These are phyloP conservation scores for Rhyacophila brunnea DNA, from an alignment of 1,140 invertebrate species.

Conservation along the genomic window DNA sequence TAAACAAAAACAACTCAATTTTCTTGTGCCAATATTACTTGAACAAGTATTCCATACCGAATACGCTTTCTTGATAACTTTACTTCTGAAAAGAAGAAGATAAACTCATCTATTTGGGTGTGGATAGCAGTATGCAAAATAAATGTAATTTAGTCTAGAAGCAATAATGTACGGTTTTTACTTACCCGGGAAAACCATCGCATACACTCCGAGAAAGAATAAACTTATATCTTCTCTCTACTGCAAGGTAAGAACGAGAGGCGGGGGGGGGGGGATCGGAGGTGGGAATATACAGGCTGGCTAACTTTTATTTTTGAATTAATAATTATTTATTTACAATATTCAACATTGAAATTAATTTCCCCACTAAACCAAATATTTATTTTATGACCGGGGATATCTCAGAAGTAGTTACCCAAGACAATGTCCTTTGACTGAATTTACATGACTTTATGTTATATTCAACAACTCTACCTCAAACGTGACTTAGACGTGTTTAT, in stretches of 20 bases:
- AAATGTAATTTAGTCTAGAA: constrained; percentile 37
- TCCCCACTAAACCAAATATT: too few relatives aligned
- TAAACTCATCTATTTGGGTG: constrained; percentile 35
- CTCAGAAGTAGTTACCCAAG: too few relatives aligned
- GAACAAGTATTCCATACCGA: background rate
- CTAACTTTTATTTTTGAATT: too few relatives aligned
- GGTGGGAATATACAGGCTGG: background rate
- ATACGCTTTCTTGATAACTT: constrained; percentile 29
- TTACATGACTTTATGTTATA: too few relatives aligned
- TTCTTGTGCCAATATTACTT: too few relatives aligned
- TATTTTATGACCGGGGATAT: too few relatives aligned
- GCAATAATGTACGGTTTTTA: constrained; percentile 37
- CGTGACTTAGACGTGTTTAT: too few relatives aligned
- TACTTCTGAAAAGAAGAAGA: constrained; percentile 34
- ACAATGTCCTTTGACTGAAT: too few relatives aligned
- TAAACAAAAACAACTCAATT: too few relatives aligned
- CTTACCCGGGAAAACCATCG: constrained; percentile 20
- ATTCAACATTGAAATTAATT: too few relatives aligned
- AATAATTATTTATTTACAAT: too few relatives aligned
- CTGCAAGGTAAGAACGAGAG: constrained; percentile 6
- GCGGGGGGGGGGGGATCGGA: constrained; percentile 1
- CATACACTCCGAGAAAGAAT: constrained; percentile 33
- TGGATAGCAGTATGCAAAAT: constrained; percentile 36
- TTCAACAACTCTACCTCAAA: too few relatives aligned
- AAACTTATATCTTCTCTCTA: constrained; percentile 29